These are phyloP conservation scores for Pelobates cultripes DNA, from an alignment of 2,797 vertebrate genomes.

Conservation along the genomic window DNA sequence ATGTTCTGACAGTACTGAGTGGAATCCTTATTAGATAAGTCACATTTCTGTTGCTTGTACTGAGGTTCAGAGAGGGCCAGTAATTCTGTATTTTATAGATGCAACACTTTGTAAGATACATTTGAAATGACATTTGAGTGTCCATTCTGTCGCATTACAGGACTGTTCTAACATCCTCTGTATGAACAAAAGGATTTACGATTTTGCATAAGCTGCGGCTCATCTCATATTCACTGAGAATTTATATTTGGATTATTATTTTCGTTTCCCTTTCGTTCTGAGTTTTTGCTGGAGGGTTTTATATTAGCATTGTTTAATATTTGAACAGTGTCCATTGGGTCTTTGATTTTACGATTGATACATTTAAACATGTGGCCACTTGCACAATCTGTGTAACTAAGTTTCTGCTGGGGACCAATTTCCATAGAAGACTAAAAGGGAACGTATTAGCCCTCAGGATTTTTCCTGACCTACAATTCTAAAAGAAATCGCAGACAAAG, in stretches of 20 bases:
- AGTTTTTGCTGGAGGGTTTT: neutral
- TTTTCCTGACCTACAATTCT: constrained; percentile 2
- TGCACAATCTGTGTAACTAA: neutral
- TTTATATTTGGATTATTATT: neutral
- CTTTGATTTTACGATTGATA: constrained; percentile 22
- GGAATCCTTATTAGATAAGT: too few relatives aligned
- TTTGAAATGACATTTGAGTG: too few relatives aligned
- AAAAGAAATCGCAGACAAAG: neutral
- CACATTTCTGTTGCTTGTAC: too few relatives aligned
- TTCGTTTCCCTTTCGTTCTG: neutral
- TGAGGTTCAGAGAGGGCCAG: too few relatives aligned
- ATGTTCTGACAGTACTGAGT: too few relatives aligned
- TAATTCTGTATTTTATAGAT: too few relatives aligned
- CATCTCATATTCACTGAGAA: neutral
- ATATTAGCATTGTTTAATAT: constrained; percentile 11
- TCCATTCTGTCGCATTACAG: too few relatives aligned
- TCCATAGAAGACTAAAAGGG: constrained; percentile 4
- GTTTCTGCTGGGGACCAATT: neutral
- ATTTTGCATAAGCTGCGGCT: neutral
- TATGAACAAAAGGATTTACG: too few relatives aligned
- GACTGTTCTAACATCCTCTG: too few relatives aligned
- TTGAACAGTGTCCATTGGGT: constrained; percentile 17
- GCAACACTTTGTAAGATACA: too few relatives aligned
- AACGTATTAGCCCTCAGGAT: constrained; percentile 7
- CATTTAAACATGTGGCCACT: neutral